A percentile compares a stretch with the other conserved stretches of the same genome.
Conservation (phyloP, 2,888 invertebrate genomes). For the Chrysina gloriosa region DNA sequence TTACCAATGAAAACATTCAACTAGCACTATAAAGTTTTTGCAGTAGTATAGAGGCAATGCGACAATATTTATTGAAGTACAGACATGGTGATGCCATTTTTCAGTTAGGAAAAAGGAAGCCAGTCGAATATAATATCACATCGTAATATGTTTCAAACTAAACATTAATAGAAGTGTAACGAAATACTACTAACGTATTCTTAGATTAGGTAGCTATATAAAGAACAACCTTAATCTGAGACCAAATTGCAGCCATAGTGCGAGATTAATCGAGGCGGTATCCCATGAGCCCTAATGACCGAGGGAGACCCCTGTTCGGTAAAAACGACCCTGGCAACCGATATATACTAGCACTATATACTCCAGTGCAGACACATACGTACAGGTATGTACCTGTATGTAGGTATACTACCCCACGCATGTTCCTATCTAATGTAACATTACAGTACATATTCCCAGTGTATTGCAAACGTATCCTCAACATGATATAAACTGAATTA, state of each 20-base stretch:
- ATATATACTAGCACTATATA: slow-evolving; percentile 11
- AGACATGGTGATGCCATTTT: too few relatives aligned
- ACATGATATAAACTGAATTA: slow-evolving; percentile 25
- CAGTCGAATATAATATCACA: background rate
- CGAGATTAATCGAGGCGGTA: slow-evolving; percentile 49
- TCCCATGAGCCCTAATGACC: slow-evolving; percentile 49
- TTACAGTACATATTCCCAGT: slow-evolving; percentile 16
- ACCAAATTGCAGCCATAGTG: slow-evolving; percentile 50
- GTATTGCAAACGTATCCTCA: slow-evolving; percentile 21
- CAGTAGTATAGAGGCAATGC: too few relatives aligned
- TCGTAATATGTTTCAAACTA: background rate
- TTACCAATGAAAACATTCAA: too few relatives aligned
- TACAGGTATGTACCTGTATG: too few relatives aligned
- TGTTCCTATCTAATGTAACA: background rate
- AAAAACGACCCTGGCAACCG: slow-evolving; percentile 39
- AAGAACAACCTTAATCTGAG: slow-evolving; percentile 46
- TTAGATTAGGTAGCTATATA: slow-evolving; percentile 46
- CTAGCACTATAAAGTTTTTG: too few relatives aligned
- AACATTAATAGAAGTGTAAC: slow-evolving; percentile 15
- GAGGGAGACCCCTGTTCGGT: slow-evolving; percentile 46
- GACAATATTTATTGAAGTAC: too few relatives aligned
- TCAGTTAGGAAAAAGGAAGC: too few relatives aligned
- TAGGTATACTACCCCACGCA: background rate
- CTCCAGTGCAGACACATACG: background rate
- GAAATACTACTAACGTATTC: slow-evolving; percentile 31